Conservation (phyloP, 2,113 vertebrate genomes). For the Scartelaos histophorus region DNA sequence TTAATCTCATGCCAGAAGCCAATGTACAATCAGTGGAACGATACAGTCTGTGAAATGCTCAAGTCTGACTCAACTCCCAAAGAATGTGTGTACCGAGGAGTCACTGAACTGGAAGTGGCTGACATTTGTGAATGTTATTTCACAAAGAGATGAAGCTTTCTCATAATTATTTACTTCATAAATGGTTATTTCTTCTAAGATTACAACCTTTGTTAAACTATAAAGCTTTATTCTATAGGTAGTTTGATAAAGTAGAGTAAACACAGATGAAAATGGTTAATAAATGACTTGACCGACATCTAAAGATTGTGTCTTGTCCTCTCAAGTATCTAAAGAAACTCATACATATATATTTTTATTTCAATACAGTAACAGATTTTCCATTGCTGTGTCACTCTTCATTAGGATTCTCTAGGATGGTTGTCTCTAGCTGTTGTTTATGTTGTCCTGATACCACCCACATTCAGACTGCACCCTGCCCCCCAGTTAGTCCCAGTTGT, state of each 20-base stretch:
- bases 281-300: not conserved
- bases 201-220: not conserved
- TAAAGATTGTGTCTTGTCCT: not conserved
- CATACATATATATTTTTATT: not conserved
- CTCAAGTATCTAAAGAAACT: not conserved
- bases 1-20: not conserved
- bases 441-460: slow-evolving; percentile 40
- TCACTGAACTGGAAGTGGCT: not conserved
- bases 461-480: slow-evolving; percentile 31
- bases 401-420: not conserved
- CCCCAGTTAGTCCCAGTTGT: slow-evolving; percentile 32
- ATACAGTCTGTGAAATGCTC: slow-evolving; percentile 6
- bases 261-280: not conserved
- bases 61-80: slow-evolving; percentile 24
- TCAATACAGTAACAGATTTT: too few species aligned
- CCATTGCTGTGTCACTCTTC: not conserved
- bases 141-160: not conserved
- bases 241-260: too few species aligned
- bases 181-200: not conserved
- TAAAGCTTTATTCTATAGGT: not conserved
- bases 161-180: not conserved
- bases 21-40: not conserved
- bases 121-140: slow-evolving; percentile 8
- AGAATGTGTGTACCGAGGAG: slow-evolving; percentile 21
- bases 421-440: not conserved